phyloP scores from a whole-genome alignment of 2,888 invertebrate species.

The Oscheius myriophilus region DNA sequence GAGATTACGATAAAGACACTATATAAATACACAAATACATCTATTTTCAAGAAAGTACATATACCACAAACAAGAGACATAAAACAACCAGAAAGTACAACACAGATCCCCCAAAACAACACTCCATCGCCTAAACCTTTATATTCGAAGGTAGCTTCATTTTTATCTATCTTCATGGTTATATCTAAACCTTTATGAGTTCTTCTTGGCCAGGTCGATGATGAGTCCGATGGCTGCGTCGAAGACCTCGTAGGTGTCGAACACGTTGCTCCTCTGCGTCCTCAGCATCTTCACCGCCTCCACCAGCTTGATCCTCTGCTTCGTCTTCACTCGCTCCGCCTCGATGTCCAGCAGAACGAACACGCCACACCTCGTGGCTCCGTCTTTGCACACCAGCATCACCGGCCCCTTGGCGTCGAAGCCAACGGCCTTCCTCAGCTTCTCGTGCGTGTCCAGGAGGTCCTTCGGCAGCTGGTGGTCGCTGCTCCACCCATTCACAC shows the following conservation, averaged over 20 bases:
- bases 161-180: too few relatives aligned
- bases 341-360: constrained; percentile 37
- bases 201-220: constrained; percentile 11
- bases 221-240: constrained; percentile 7
- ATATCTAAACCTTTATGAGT: too few relatives aligned
- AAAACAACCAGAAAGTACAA: too few relatives aligned
- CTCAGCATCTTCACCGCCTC: constrained; percentile 37
- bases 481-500: background rate
- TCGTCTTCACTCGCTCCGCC: constrained; percentile 32
- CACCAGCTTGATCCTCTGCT: constrained; percentile 21
- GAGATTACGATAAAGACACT: too few relatives aligned
- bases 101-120: too few relatives aligned
- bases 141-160: too few relatives aligned
- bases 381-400: constrained; percentile 41
- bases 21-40: too few relatives aligned
- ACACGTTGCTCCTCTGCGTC: constrained; percentile 11
- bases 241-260: constrained; percentile 18
- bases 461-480: constrained; percentile 8
- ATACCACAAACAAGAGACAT: too few relatives aligned
- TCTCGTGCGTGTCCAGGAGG: constrained; percentile 6
- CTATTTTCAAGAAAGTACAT: too few relatives aligned
- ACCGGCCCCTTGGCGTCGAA: constrained; percentile 30
- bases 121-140: too few relatives aligned
- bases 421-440: constrained; percentile 29
- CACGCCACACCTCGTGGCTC: constrained; percentile 34